Conservation (phyloP, 1,140 invertebrate species). For the Anthonomus grandis region DNA sequence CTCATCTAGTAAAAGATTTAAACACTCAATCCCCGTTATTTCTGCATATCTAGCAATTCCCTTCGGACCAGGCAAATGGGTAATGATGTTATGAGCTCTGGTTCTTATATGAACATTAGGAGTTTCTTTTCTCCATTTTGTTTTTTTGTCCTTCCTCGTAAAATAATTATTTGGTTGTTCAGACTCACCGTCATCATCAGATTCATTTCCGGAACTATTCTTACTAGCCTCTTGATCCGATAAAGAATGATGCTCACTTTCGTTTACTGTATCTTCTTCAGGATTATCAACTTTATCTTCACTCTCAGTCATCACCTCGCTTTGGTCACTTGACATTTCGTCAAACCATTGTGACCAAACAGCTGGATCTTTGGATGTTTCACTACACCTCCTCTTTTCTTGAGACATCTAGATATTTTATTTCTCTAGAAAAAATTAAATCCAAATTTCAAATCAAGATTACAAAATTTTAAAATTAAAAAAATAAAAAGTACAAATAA, state of each 20-base stretch:
- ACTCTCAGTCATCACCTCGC: background rate
- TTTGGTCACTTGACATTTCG: slow-evolving; percentile 3
- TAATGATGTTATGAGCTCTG: slow-evolving; percentile 12
- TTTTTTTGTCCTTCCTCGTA: slow-evolving; percentile 9
- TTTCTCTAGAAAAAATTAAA: too few species aligned
- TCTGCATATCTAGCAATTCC: slow-evolving; percentile 9
- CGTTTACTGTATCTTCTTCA: background rate
- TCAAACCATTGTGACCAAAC: background rate
- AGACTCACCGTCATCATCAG: background rate
- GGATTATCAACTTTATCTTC: background rate
- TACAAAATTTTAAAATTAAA: too few species aligned
- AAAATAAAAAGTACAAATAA: too few species aligned
- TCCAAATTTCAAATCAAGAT: too few species aligned
- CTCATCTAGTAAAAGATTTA: slow-evolving; percentile 3
- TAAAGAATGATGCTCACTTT: slow-evolving; percentile 1
- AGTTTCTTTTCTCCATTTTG: slow-evolving; percentile 5
- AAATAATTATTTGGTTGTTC: slow-evolving; percentile 3
- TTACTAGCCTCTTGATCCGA: slow-evolving; percentile 8
- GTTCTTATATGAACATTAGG: slow-evolving; percentile 2
- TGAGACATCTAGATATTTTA: background rate
- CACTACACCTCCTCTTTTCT: background rate
- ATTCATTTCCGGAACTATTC: too few species aligned
- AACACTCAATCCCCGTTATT: slow-evolving; percentile 6
- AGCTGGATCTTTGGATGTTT: background rate
- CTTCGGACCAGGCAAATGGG: slow-evolving; percentile 20